Evolutionary conservation across 1,140 invertebrate genomes (phyloP).

Genomic region (Antheraea pernyi): DNA sequence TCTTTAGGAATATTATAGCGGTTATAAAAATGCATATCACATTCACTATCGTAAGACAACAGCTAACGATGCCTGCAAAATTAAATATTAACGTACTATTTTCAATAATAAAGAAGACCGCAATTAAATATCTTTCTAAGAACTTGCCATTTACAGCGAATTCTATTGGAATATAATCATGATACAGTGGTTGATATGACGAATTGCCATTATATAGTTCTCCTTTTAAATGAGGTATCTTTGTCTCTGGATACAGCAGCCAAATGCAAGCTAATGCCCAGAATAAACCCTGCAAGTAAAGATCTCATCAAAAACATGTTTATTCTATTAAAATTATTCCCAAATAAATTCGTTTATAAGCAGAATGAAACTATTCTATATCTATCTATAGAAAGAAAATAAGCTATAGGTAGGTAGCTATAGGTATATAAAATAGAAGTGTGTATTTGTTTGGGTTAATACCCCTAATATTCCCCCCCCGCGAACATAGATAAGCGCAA

Average conservation of each 20-base stretch:
- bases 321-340: no score
- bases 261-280: constrained; percentile 88
- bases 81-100: background rate
- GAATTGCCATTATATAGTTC: constrained; percentile 82
- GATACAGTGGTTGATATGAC: constrained; percentile 83
- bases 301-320: background rate
- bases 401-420: no score
- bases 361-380: no score
- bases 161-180: constrained; percentile 86
- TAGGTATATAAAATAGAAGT: no score
- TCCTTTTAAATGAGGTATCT: constrained; percentile 85
- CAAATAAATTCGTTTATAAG: no score
- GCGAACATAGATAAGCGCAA: no score
- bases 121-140: background rate
- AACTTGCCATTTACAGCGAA: constrained; percentile 84
- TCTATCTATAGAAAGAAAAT: no score
- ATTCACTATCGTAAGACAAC: constrained; percentile 89
- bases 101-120: background rate
- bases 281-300: constrained; percentile 82
- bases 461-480: no score
- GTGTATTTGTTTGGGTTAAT: no score
- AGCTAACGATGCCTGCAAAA: constrained; percentile 84
- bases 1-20: constrained; percentile 90
- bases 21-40: constrained; percentile 92
- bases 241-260: constrained; percentile 83